Conservation (phyloP, 1,140 invertebrate genomes). For the Ostrea edulis region DNA sequence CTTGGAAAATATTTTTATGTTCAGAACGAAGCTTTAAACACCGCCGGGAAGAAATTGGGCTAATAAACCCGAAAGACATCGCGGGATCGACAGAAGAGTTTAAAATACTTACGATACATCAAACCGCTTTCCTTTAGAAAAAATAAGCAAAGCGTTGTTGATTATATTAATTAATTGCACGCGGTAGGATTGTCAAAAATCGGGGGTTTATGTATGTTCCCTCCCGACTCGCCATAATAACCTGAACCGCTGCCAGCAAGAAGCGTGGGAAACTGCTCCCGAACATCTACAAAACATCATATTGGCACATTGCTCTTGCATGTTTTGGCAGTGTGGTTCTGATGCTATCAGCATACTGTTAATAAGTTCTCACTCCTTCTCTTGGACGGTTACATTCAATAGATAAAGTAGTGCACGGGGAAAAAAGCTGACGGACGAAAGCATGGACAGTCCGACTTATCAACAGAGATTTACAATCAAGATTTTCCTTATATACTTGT, state of each 20-base stretch:
- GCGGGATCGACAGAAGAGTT: neutral
- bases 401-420: neutral
- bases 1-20: neutral
- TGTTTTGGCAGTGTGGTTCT: slow-evolving; percentile 29
- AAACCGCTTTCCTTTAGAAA: slow-evolving; percentile 8
- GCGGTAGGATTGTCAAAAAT: slow-evolving; percentile 33
- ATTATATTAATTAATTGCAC: slow-evolving; percentile 38
- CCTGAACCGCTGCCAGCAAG: slow-evolving; percentile 3
- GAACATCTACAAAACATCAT: slow-evolving; percentile 29
- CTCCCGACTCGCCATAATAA: neutral
- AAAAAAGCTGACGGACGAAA: neutral
- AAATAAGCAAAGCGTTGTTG: slow-evolving; percentile 33
- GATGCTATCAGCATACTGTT: slow-evolving; percentile 21
- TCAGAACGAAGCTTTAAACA: neutral
- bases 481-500: neutral
- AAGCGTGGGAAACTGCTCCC: slow-evolving; percentile 30
- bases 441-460: neutral
- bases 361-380: slow-evolving; percentile 6
- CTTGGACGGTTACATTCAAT: slow-evolving; percentile 25
- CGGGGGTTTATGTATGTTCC: slow-evolving; percentile 21
- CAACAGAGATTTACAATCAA: neutral
- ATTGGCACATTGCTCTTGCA: slow-evolving; percentile 34
- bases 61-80: neutral
- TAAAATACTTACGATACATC: slow-evolving; percentile 5
- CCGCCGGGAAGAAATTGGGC: neutral